Conservation (phyloP, 1,140 invertebrate species). For the Belonocnema kinseyi region DNA sequence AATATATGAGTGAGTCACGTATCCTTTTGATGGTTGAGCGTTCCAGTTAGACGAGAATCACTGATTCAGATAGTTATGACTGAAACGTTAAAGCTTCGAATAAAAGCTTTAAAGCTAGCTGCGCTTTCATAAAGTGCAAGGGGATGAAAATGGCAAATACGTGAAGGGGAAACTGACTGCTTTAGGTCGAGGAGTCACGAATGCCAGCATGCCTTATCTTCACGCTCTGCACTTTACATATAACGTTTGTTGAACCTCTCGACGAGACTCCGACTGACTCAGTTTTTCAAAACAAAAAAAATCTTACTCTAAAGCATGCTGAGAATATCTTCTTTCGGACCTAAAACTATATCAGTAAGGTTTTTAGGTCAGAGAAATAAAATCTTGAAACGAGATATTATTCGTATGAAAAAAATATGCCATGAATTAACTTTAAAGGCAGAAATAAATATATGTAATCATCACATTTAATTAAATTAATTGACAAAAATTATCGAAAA, state of each 20-base stretch:
- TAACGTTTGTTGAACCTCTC: constrained; percentile 60
- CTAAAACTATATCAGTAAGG: too few species aligned
- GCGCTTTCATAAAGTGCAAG: constrained; percentile 19
- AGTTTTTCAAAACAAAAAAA: background rate
- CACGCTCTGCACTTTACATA: constrained; percentile 58
- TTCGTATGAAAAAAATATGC: too few species aligned
- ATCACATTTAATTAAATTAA: too few species aligned
- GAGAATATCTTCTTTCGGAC: background rate
- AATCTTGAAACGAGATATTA: too few species aligned
- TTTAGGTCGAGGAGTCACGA: constrained; percentile 39
- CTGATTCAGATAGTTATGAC: constrained; percentile 22
- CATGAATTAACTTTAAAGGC: too few species aligned
- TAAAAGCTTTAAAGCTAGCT: constrained; percentile 25
- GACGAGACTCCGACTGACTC: background rate
- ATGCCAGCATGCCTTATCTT: constrained; percentile 64
- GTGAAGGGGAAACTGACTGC: constrained; percentile 6
- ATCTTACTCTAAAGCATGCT: background rate
- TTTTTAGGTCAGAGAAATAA: too few species aligned
- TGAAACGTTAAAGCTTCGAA: constrained; percentile 18
- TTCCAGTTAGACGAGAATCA: background rate
- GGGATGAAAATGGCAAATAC: constrained; percentile 27
- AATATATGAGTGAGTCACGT: background rate
- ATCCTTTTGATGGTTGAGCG: constrained; percentile 9
- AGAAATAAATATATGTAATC: too few species aligned
- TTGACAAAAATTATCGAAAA: too few species aligned